These are phyloP conservation scores for Saimiri boliviensis DNA, from an alignment of 2,113 vertebrate genomes.

Conservation along the genomic window DNA sequence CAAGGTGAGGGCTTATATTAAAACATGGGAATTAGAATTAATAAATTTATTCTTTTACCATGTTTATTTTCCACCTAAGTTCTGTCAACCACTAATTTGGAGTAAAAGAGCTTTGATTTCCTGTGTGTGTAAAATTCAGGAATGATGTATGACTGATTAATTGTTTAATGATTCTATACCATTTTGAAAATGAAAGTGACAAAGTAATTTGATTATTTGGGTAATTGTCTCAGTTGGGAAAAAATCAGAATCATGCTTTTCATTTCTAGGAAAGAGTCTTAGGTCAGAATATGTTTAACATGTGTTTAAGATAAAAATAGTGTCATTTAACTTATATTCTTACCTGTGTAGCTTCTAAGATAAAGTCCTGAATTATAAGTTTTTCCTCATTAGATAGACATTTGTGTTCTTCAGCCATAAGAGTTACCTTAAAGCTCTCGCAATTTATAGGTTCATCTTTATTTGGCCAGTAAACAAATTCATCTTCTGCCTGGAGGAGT, in stretches of 20 bases:
- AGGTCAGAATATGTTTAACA: not conserved
- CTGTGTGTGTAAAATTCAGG: not conserved
- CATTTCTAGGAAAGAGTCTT: not conserved
- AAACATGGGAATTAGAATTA: not conserved
- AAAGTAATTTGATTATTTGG: not conserved
- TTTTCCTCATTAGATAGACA: constrained; percentile 95
- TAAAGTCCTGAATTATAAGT: constrained; percentile 93
- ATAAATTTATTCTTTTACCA: not conserved
- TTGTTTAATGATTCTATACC: not conserved
- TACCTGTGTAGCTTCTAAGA: constrained; percentile 95
- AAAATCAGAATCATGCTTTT: not conserved
- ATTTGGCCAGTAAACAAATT: constrained; percentile 91
- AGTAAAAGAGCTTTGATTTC: not conserved
- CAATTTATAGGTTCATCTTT: constrained; percentile 92
- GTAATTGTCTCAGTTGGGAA: not conserved
- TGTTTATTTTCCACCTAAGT: not conserved
- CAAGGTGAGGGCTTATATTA: not conserved
- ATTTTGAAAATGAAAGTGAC: not conserved
- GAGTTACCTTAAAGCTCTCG: constrained; percentile 93
- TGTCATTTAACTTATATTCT: constrained; percentile 37
- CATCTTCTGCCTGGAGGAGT: constrained; percentile 87
- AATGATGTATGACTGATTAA: not conserved
- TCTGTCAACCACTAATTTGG: not conserved
- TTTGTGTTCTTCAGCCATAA: constrained; percentile 90
- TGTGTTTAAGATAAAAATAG: not conserved